Base-by-base conservation (phyloP, 2,113 vertebrate species). In the Hippoglossus stenolepis region DNA sequence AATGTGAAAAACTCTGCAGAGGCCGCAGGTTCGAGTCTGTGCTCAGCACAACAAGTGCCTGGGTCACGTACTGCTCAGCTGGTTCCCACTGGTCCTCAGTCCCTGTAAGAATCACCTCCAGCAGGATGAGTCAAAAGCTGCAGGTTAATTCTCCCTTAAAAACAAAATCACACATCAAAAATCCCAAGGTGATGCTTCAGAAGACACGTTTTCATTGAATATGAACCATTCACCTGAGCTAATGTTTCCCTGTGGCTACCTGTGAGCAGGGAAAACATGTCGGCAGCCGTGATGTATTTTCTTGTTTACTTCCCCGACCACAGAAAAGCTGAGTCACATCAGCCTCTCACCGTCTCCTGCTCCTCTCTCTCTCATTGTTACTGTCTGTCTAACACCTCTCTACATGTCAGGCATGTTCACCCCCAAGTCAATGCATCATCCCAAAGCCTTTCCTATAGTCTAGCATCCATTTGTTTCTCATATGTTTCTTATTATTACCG, bases 251-350 rank as follows among this genome's bases (percentile, higher is more conserved):
- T 31, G 5, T 18, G 47, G 17, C 4, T 15, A 51, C 47, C 47
- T 51, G 17, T 18, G 17, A 49, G 47, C 47, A 49, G 47, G 17
- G 6, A 51, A 20, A n/a, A 59, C 59, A 57, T 28, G 81, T 79
- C 54, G 35, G 77, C 49, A 38, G 43, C 31, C 5, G 17, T 89
- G 79, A 91, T 82, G 83, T 75, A 65, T 85, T 74, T 72, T 64
- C 71, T 82, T 88, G 87, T 91, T 87, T 91, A 71, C 87, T 90
- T 85, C 70, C 18, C 49, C 18, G 17, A 51, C 13, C 51, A 54
- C 7, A 9, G 51, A 54, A 21, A 54, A 9, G 51, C 51, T 54
- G 88, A 90, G 80, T 92, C 92, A 92, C 76, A 65, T 73, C 64
- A 47, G 47, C 49, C 59, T 54, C 18, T 54, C 1, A n/a, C 20